Conservation (phyloP, 2,888 invertebrate species). For the Latrodectus hesperus region DNA sequence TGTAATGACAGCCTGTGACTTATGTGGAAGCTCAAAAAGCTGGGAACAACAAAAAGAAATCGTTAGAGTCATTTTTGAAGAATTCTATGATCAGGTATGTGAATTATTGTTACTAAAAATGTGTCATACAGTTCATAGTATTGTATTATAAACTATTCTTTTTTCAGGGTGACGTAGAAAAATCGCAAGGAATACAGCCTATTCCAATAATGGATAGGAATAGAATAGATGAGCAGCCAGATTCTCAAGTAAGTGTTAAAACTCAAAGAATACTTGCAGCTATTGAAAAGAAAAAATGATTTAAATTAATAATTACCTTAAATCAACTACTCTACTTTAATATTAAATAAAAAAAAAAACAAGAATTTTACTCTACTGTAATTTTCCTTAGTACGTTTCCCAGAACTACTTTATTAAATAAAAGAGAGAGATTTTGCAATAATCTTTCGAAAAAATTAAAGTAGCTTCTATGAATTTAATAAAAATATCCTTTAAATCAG, state of each 20-base stretch:
- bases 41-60: slow-evolving; percentile 88
- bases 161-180: slow-evolving; percentile 81
- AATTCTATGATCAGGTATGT: slow-evolving; percentile 84
- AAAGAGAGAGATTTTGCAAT: too few species aligned
- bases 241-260: slow-evolving; percentile 80
- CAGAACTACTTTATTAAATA: too few species aligned
- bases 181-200: slow-evolving; percentile 81
- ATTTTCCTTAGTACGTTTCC: too few species aligned
- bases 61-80: slow-evolving; percentile 86
- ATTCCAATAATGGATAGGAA: slow-evolving; percentile 88
- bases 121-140: not conserved
- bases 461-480: too few species aligned
- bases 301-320: not conserved
- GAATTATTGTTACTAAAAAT: not conserved
- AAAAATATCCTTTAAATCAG: too few species aligned
- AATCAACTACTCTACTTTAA: not conserved
- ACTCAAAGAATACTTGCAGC: not conserved
- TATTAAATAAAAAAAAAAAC: not conserved
- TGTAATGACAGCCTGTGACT: slow-evolving; percentile 88
- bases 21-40: slow-evolving; percentile 88
- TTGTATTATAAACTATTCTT: not conserved
- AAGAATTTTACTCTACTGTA: not conserved
- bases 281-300: not conserved
- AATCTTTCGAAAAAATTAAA: too few species aligned
- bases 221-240: slow-evolving; percentile 83